Evolutionary conservation across 2,113 vertebrate species (phyloP).

Genomic region (Fukomys damarensis): DNA sequence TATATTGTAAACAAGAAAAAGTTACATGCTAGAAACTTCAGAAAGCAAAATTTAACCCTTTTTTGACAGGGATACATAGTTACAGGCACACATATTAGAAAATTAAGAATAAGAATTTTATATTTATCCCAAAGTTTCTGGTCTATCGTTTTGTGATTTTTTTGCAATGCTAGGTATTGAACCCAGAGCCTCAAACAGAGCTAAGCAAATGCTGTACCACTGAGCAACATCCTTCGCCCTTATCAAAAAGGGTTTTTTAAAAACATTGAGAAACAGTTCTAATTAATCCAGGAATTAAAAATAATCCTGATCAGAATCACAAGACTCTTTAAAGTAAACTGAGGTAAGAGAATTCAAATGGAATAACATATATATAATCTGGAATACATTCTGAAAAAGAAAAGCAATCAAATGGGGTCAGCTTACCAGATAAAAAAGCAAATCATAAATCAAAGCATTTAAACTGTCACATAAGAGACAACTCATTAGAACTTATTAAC

Average conservation of each 20-base stretch:
- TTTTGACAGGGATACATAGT: background rate
- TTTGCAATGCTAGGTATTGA: background rate
- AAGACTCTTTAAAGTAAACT: constrained; percentile 6
- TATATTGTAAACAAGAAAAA: constrained; percentile 28
- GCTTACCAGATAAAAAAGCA: background rate
- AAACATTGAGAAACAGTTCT: constrained; percentile 29
- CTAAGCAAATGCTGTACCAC: background rate
- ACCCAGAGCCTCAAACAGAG: background rate
- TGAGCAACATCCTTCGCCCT: background rate
- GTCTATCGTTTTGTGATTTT: background rate
- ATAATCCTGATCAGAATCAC: background rate
- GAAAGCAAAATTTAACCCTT: background rate
- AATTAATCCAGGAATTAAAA: constrained; percentile 49
- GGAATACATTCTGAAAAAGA: background rate
- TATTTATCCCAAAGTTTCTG: background rate
- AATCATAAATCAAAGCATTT: constrained; percentile 7
- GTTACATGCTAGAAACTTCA: background rate
- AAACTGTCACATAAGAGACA: background rate
- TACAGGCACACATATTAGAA: background rate
- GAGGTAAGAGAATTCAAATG: background rate
- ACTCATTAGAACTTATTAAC: background rate
- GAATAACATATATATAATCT: constrained; percentile 31
- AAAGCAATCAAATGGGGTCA: background rate
- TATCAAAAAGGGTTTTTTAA: background rate
- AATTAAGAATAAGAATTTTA: background rate